These are phyloP conservation scores for Desmodus rotundus DNA, from an alignment of 2,113 vertebrate genomes.

Conservation along the genomic window DNA sequence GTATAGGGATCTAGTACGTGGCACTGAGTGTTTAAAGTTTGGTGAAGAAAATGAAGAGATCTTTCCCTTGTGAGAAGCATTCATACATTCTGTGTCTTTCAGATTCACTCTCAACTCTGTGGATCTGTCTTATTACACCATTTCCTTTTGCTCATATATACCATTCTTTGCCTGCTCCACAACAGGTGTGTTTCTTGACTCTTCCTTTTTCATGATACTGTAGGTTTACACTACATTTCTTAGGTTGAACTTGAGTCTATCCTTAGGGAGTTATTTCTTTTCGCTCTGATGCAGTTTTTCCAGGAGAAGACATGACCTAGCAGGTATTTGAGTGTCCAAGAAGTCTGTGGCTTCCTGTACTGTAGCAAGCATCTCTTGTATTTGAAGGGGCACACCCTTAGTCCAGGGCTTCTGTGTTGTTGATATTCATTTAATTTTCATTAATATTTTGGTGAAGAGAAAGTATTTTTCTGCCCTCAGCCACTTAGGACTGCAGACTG, in stretches of 20 bases:
- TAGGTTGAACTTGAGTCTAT: not conserved
- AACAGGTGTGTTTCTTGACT: not conserved
- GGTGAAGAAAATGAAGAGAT: not conserved
- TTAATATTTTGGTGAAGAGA: not conserved
- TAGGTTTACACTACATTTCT: not conserved
- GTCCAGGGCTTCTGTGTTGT: not conserved
- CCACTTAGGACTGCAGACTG: not conserved
- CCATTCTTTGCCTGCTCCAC: not conserved
- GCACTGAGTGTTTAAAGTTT: not conserved
- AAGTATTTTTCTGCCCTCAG: not conserved
- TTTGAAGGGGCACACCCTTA: not conserved
- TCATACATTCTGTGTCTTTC: not conserved
- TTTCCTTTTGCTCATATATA: not conserved
- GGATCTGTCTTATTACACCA: not conserved
- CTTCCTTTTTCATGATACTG: not conserved
- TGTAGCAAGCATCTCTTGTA: not conserved
- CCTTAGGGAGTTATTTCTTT: not conserved
- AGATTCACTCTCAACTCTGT: not conserved
- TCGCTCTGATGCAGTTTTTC: not conserved
- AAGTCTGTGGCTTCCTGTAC: not conserved
- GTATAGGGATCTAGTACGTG: not conserved
- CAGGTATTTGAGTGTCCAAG: not conserved
- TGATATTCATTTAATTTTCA: not conserved
- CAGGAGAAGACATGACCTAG: not conserved
- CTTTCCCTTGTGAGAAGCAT: not conserved